These are phyloP conservation scores for Synergus itoensis DNA, from an alignment of 2,888 invertebrate species.

Conservation along the genomic window DNA sequence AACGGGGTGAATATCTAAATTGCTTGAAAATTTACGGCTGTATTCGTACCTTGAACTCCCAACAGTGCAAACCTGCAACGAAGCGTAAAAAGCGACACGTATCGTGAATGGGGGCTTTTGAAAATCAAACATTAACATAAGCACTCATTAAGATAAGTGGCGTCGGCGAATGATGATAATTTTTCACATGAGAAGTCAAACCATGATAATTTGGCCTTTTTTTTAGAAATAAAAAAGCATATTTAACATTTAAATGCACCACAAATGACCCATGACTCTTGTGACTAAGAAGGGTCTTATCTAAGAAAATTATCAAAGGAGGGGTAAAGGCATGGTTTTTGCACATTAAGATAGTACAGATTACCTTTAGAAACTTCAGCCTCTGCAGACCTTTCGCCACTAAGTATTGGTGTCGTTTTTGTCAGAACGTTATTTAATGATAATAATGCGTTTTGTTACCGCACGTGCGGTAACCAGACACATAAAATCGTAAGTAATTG, in stretches of 20 bases:
- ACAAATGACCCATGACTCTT: constrained; percentile 19
- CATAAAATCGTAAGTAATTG: constrained; percentile 42
- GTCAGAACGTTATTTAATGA: constrained; percentile 33
- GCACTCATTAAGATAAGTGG: constrained; percentile 37
- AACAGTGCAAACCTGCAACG: constrained; percentile 31
- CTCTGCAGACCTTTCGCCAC: constrained; percentile 34
- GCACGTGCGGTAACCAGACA: constrained; percentile 37
- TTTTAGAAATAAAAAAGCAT: constrained; percentile 10
- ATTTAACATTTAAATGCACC: constrained; percentile 17
- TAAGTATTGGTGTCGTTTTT: constrained; percentile 40
- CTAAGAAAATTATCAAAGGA: constrained; percentile 40
- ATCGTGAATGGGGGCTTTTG: constrained; percentile 8
- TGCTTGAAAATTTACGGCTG: constrained; percentile 28
- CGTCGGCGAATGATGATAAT: constrained; percentile 26
- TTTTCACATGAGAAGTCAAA: constrained; percentile 33
- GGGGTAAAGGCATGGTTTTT: constrained; percentile 29
- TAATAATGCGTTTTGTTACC: background rate
- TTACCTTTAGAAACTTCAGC: constrained; percentile 40
- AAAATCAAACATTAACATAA: constrained; percentile 41
- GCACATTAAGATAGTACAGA: constrained; percentile 36
- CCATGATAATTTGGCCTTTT: constrained; percentile 19
- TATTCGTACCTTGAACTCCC: background rate
- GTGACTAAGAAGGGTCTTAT: constrained; percentile 24
- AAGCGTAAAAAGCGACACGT: constrained; percentile 31
- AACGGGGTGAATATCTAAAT: constrained; percentile 28